Conservation (phyloP, 1,140 invertebrate species). For the Nixonia krombeini region DNA sequence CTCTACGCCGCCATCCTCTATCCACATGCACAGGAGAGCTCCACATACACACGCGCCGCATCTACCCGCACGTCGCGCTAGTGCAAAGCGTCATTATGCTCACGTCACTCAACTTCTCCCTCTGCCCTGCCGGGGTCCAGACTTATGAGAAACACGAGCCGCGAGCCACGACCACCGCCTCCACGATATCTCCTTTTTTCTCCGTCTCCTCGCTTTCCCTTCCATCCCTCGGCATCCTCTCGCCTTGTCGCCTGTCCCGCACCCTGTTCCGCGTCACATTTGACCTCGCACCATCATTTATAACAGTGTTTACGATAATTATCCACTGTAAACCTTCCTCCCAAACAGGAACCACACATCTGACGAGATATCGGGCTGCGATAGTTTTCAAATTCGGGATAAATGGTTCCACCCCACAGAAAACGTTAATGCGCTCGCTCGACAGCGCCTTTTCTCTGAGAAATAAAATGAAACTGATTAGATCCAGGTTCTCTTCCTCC, state of each 20-base stretch:
- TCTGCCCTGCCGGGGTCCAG: slow-evolving; percentile 48
- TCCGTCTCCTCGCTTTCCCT: slow-evolving; percentile 4
- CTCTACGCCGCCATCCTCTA: slow-evolving; percentile 18
- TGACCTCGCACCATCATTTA: slow-evolving; percentile 58
- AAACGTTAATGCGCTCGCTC: too few species aligned
- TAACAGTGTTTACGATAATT: slow-evolving; percentile 54
- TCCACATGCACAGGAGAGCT: slow-evolving; percentile 11
- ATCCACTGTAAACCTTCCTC: background rate
- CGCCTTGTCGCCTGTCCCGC: slow-evolving; percentile 22
- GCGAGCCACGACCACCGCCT: slow-evolving; percentile 54
- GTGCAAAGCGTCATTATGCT: slow-evolving; percentile 60
- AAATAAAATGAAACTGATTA: too few species aligned
- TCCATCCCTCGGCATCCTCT: background rate
- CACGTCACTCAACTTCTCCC: slow-evolving; percentile 63
- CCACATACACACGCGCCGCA: slow-evolving; percentile 1
- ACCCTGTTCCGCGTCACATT: background rate
- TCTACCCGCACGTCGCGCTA: slow-evolving; percentile 25
- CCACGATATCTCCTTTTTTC: slow-evolving; percentile 19
- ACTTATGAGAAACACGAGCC: slow-evolving; percentile 59
- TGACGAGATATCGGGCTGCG: slow-evolving; percentile 10
- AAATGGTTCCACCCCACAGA: background rate
- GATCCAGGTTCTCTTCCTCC: too few species aligned
- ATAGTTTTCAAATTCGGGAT: slow-evolving; percentile 9
- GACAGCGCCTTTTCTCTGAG: too few species aligned
- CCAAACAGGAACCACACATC: slow-evolving; percentile 25